Base-by-base conservation (phyloP, 64 coral and sea anemone genomes). In the Pocillopora verrucosa region DNA sequence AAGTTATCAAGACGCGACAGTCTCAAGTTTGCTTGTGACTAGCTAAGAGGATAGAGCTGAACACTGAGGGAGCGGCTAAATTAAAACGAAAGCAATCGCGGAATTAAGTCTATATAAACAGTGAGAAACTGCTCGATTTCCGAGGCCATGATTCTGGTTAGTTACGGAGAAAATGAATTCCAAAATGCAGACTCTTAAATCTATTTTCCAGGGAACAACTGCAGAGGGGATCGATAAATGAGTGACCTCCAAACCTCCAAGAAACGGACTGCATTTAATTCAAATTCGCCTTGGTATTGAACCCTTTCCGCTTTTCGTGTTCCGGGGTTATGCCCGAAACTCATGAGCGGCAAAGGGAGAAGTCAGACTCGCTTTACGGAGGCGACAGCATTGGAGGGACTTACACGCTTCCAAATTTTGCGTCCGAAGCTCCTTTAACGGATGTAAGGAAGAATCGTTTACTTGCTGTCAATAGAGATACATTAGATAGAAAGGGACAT, bases 301-400 rank as follows among this genome's bases (percentile, higher is more conserved):
- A 58, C 16, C 56, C 36, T 16, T 10, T 10, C 22, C 16, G 12
- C 20, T 22, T 22, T 37, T 25, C 9, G 11, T 57, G 82, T 68
- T 51, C 16, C 60, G 12, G 14, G 19, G 35, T 63, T 57, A 85
- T 85, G 82, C 82, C 82, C 57, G 82, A 85, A 57, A 85, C 25
- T 65, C 36, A 85, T 85, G 82, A 72, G 9, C 45, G 37, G 38
- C 67, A 85, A 22, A 85, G 72, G 57, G 35, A 16, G 63, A 72
- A 85, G 16, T 72, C 19, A 19, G 61, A 83, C 5, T 30, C 38
- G 38, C 35, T 72, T 72, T 72, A 13, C 64, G 15, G 63, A 30
- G 16, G 14, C 25, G 56, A 59, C 11, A 59, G 77, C 77, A 51
- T 10, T n/a, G 11, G 25, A 41, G 5, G 9, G 13, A 65, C 69